Percentiles rank a stretch among this genome's conserved stretches.
phyloP scores from a whole-genome alignment of 2,797 vertebrate species.

The Gobio occitaniae region DNA sequence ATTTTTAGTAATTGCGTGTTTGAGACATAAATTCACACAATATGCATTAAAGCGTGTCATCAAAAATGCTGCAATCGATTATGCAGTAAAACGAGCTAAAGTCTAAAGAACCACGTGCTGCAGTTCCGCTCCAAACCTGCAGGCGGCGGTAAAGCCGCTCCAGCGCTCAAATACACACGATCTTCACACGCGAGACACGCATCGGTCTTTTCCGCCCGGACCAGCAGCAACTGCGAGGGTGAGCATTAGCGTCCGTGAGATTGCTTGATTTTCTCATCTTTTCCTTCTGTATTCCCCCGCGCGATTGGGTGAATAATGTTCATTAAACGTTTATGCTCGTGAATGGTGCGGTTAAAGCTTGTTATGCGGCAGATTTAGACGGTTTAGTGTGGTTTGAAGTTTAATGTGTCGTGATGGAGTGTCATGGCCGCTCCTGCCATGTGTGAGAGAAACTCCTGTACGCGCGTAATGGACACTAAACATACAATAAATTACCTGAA shows the following conservation, averaged over 20 bases:
- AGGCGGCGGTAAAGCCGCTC: background rate
- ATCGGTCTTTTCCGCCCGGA: slow-evolving; percentile 52
- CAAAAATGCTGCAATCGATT: background rate
- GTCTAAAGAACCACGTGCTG: background rate
- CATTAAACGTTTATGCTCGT: background rate
- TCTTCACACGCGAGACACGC: background rate
- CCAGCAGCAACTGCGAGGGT: slow-evolving; percentile 43
- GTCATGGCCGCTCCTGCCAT: slow-evolving; percentile 44
- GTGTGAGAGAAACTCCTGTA: background rate
- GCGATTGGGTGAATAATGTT: accelerated
- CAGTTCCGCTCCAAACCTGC: slow-evolving; percentile 1
- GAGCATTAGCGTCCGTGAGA: background rate
- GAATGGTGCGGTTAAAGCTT: background rate
- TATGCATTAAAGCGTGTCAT: background rate
- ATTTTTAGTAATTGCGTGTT: background rate
- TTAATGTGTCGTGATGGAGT: background rate
- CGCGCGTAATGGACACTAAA: background rate
- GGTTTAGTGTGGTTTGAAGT: background rate
- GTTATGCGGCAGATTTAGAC: background rate
- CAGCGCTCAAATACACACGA: background rate
- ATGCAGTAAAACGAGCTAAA: background rate
- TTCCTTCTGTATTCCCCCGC: background rate
- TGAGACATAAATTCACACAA: background rate
- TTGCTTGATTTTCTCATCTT: background rate
- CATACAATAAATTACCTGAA: background rate